Evolutionary conservation across 2,113 vertebrate species (phyloP).

Genomic region (Melospiza melodia): DNA sequence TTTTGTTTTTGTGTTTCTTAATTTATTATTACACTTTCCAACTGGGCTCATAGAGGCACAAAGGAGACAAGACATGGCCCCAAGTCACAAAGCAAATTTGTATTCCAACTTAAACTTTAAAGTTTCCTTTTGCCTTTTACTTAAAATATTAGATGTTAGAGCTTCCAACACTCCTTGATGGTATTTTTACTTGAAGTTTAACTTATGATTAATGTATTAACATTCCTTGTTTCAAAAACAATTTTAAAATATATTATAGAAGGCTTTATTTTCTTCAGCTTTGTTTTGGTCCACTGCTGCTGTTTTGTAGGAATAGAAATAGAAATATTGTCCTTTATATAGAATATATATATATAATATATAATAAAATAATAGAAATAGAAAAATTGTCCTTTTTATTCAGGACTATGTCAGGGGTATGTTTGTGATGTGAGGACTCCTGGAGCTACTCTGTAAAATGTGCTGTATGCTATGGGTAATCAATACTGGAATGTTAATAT

Average conservation of each 20-base stretch:
- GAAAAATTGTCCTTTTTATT: neutral
- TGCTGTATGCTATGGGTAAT: neutral
- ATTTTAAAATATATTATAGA: neutral
- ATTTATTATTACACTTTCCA: conserved; percentile 18
- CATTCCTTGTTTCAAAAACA: neutral
- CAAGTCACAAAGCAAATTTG: neutral
- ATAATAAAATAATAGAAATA: too few species aligned
- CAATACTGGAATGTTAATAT: neutral
- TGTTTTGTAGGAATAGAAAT: neutral
- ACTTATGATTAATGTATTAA: neutral
- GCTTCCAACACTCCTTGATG: neutral
- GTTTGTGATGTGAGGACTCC: neutral
- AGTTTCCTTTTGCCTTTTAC: neutral
- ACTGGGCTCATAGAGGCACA: neutral
- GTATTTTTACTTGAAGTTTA: neutral
- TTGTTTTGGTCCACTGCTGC: neutral
- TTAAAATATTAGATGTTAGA: neutral
- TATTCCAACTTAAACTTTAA: neutral
- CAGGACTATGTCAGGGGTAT: neutral
- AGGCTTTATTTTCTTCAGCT: neutral
- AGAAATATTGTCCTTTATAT: too few species aligned
- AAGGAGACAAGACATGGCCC: neutral
- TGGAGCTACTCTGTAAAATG: neutral
- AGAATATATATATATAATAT: too few species aligned
- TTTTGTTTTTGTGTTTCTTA: conserved; percentile 3